Evolutionary conservation across 2,888 invertebrate species (phyloP).

Genomic region (Drosophila diplacantha): DNA sequence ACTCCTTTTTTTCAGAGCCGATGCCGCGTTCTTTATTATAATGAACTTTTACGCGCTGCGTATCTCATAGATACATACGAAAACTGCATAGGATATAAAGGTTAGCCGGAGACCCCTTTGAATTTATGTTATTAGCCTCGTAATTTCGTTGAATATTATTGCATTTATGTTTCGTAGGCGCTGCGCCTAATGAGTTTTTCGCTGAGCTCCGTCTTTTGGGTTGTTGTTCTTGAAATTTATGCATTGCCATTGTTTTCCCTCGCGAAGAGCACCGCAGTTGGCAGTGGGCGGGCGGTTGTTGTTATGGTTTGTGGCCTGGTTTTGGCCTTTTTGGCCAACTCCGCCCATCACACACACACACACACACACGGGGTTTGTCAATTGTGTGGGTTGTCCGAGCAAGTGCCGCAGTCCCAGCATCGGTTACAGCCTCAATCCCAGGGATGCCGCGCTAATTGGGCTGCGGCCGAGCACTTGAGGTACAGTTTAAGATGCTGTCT

Average conservation of each 20-base stretch:
- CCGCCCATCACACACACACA: slow-evolving; percentile 2
- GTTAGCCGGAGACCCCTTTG: slow-evolving; percentile 32
- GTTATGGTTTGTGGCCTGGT: slow-evolving; percentile 36
- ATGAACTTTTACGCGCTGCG: slow-evolving; percentile 65
- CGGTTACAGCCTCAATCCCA: slow-evolving; percentile 14
- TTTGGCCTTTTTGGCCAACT: slow-evolving; percentile 31
- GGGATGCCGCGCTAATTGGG: slow-evolving; percentile 36
- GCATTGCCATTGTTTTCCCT: slow-evolving; percentile 63
- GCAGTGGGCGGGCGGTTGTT: slow-evolving; percentile 30
- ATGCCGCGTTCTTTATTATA: slow-evolving; percentile 45
- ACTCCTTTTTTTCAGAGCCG: slow-evolving; percentile 12
- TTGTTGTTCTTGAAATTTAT: slow-evolving; percentile 56
- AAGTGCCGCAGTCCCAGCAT: slow-evolving; percentile 20
- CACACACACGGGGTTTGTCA: slow-evolving; percentile 23
- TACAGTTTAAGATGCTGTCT: slow-evolving; percentile 21
- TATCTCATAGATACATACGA: slow-evolving; percentile 49
- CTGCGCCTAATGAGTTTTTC: slow-evolving; percentile 68
- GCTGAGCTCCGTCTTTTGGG: slow-evolving; percentile 29
- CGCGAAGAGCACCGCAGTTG: slow-evolving; percentile 6
- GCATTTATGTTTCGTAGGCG: slow-evolving; percentile 67
- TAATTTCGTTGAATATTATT: slow-evolving; percentile 65
- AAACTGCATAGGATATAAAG: slow-evolving; percentile 40
- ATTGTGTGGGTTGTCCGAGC: slow-evolving; percentile 36
- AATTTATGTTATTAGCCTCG: slow-evolving; percentile 69
- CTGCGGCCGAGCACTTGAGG: slow-evolving; percentile 11